Conservation (phyloP, 2,797 vertebrate genomes). For the Thunnus albacares region DNA sequence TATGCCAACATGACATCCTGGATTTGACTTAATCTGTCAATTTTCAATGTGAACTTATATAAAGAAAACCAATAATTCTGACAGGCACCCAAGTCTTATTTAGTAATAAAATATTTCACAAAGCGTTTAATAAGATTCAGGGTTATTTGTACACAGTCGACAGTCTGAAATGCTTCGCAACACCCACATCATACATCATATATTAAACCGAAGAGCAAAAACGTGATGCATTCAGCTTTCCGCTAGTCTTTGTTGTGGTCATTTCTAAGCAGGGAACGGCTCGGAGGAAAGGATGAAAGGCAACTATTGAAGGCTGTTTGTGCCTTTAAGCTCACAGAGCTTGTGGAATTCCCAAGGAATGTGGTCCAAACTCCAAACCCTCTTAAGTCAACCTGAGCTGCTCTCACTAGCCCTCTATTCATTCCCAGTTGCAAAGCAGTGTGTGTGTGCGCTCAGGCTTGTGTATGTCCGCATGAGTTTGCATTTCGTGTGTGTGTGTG, state of each 20-base stretch:
- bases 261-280: conserved; percentile 54
- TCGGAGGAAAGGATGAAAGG: conserved; percentile 72
- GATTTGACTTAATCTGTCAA: background rate
- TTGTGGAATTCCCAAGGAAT: conserved; percentile 80
- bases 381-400: conserved; percentile 77
- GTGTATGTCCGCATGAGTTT: conserved; percentile 50
- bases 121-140: background rate
- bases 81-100: background rate
- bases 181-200: conserved; percentile 34
- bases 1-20: background rate
- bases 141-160: conserved; percentile 5
- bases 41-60: background rate
- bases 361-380: conserved; percentile 80
- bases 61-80: background rate
- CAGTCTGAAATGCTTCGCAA: conserved; percentile 15
- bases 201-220: conserved; percentile 37
- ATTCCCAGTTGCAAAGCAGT: conserved; percentile 46
- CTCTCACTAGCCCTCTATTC: conserved; percentile 65
- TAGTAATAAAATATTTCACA: conserved; percentile 2
- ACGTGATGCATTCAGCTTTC: conserved; percentile 34
- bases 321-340: conserved; percentile 73
- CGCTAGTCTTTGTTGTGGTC: conserved; percentile 62
- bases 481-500: conserved; percentile 38
- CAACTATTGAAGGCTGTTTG: conserved; percentile 70
- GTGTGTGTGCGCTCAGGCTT: conserved; percentile 32